Base-by-base conservation (phyloP, 2,113 vertebrate genomes). In the Aldabrachelys gigantea region DNA sequence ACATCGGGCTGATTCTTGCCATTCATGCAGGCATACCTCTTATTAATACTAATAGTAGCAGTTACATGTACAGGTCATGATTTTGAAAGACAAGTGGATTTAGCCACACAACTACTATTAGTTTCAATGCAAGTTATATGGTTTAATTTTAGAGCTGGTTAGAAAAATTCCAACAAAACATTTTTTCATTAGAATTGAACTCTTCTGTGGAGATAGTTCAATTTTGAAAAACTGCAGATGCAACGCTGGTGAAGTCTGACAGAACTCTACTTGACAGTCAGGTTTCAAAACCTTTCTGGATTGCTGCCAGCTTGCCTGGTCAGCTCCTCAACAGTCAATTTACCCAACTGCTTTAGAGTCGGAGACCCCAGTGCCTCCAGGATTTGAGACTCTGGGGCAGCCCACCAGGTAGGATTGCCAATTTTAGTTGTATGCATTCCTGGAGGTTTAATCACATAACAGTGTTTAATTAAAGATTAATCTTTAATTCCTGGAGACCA, bases 11-110 rank as follows among this genome's bases (percentile, higher is more conserved):
- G 62, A 31, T 19, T 27, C 1, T 0, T 24, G 59, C 11, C 57
- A 87, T 38, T 17, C n/a, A 35, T 27, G 27, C 10, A 24, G 4
- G 79, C 0, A 0, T 4, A 75, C 6, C 4, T 2, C 22, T 80
- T 56, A 62, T 24, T 80, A 82, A 16, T 12, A 69, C 22, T n/a
- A 41, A 8, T 50, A 89, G 80, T 19, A 82, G 80, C 31, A 56
- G 10, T 0, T 75, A 14, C 35, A 21, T 1, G 12, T 1, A 49
- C 0, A 31, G 4, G 65, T 72, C 65, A 54, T 53, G 19, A 59
- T 47, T 80, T 54, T 10, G 25, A 2, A 80, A 86, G 12, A 31
- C n/a, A 27, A 53, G 12, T 41, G 65, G 80, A 16, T 4, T 2
- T 24, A 4, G 16, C 11, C 25, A 72, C 38, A 54, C 44, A 25